These are phyloP conservation scores for Fabriciana adippe DNA, from an alignment of 2,888 invertebrate species.

Conservation along the genomic window DNA sequence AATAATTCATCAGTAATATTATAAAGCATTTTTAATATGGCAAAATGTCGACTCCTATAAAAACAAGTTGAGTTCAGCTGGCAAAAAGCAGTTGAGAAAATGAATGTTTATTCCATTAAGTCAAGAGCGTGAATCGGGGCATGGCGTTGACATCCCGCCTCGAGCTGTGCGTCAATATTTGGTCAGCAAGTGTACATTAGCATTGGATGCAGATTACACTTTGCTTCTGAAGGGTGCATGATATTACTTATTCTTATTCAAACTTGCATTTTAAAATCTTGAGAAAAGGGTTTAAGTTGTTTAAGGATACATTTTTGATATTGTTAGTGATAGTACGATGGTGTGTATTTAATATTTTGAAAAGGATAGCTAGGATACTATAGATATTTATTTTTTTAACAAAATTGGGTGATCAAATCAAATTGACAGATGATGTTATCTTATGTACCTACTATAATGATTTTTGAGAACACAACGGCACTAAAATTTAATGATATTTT, in stretches of 20 bases:
- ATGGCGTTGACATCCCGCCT: slow-evolving; percentile 70
- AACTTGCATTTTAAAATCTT: slow-evolving; percentile 29
- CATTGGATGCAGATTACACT: slow-evolving; percentile 65
- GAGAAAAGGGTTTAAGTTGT: slow-evolving; percentile 1
- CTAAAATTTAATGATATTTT: too few relatives aligned
- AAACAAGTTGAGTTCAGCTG: not conserved
- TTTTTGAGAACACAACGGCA: too few relatives aligned
- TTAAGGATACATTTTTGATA: not conserved
- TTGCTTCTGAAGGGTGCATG: slow-evolving; percentile 65
- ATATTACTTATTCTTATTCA: slow-evolving; percentile 46
- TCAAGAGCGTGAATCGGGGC: slow-evolving; percentile 54
- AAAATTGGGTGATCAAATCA: too few relatives aligned
- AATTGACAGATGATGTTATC: too few relatives aligned
- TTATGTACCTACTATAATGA: too few relatives aligned
- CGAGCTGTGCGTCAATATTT: slow-evolving; percentile 74
- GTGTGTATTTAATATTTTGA: not conserved
- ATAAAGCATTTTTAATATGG: too few relatives aligned
- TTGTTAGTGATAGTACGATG: not conserved
- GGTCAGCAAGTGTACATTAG: slow-evolving; percentile 66
- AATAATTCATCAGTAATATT: too few relatives aligned
- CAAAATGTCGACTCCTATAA: too few relatives aligned
- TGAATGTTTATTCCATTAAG: slow-evolving; percentile 65
- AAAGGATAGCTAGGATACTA: not conserved
- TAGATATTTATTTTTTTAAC: too few relatives aligned
- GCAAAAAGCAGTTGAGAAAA: slow-evolving; percentile 31